Percentiles rank a stretch among this genome's conserved stretches.
These are phyloP conservation scores for Paratrypauchen microcephalus DNA, from an alignment of 2,797 vertebrate genomes.

Conservation along the genomic window DNA sequence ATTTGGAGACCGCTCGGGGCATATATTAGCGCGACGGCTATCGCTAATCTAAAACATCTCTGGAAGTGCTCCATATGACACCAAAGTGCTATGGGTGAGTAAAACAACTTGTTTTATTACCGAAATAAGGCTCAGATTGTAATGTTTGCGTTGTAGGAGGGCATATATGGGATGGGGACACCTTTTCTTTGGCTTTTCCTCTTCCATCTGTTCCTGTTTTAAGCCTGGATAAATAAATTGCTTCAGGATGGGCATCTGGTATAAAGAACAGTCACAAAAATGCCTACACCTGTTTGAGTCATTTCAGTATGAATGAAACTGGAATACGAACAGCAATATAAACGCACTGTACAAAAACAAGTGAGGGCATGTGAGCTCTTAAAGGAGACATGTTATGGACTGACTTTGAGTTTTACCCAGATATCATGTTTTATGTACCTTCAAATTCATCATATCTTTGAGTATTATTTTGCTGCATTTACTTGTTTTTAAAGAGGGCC, in stretches of 20 bases:
- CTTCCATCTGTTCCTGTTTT: not conserved
- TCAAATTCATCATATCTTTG: not conserved
- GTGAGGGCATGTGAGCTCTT: not conserved
- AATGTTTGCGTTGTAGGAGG: too few species aligned
- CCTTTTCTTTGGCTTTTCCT: not conserved
- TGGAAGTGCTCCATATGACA: too few species aligned
- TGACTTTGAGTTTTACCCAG: not conserved
- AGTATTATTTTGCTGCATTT: not conserved
- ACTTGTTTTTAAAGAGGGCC: too few species aligned
- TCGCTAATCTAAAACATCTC: too few species aligned
- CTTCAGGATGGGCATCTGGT: not conserved
- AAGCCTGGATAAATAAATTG: not conserved
- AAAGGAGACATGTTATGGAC: not conserved
- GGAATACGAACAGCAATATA: not conserved
- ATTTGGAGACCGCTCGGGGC: too few species aligned
- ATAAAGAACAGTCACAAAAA: not conserved
- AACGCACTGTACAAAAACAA: not conserved
- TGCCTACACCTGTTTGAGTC: not conserved
- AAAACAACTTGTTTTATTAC: too few species aligned
- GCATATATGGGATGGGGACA: too few species aligned
- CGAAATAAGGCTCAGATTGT: too few species aligned
- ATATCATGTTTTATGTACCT: not conserved
- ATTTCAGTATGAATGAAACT: not conserved
- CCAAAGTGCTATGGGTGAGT: too few species aligned
- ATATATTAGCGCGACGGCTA: too few species aligned